A percentile compares a stretch with the other conserved stretches of the same genome.
phyloP scores from a whole-genome alignment of 2,797 vertebrate genomes.

The Vipera ursinii region DNA sequence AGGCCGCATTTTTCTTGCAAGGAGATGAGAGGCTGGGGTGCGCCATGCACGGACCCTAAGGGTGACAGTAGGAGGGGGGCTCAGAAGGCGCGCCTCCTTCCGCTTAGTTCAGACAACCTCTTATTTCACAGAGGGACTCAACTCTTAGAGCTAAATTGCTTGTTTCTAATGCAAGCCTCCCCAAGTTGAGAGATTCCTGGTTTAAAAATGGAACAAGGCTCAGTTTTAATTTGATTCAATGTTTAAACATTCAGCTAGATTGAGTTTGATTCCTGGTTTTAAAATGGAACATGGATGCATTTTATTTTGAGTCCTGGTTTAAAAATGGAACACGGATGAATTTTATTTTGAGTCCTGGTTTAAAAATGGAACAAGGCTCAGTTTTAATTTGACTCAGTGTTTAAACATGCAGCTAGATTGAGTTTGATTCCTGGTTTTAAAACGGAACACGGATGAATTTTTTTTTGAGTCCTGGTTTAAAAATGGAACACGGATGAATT shows the following conservation, averaged over 20 bases:
- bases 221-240: too few species aligned
- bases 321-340: neutral
- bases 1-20: neutral
- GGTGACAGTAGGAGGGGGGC: neutral
- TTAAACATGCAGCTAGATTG: too few species aligned
- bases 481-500: neutral
- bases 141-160: neutral
- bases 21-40: neutral
- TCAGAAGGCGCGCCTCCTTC: neutral
- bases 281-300: neutral
- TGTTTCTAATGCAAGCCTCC: neutral
- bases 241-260: too few species aligned
- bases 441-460: fast-evolving
- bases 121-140: neutral
- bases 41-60: neutral
- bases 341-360: neutral
- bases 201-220: neutral
- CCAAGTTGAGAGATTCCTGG: neutral
- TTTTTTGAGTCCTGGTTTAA: neutral
- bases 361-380: too few species aligned
- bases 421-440: too few species aligned
- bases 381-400: too few species aligned
- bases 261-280: neutral
- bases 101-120: neutral
- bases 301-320: neutral